Evolutionary conservation across 2,797 vertebrate genomes (phyloP), one percentile per base, ranked within the genome.

Genomic region (Pteronotus mesoamericanus): DNA sequence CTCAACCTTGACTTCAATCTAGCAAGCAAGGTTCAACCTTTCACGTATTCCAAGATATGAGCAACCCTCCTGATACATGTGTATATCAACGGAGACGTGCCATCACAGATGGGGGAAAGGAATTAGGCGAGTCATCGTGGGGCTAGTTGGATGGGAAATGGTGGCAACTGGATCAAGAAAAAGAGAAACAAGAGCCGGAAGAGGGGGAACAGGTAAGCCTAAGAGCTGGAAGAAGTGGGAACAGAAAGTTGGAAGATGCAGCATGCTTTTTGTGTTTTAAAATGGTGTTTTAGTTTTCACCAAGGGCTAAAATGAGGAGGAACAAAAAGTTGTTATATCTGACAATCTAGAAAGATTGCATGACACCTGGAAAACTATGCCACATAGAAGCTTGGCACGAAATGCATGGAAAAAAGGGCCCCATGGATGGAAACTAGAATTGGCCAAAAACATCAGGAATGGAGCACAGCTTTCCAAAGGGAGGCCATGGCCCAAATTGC

Each of bases 381-480:
- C 11, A 96, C 95, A 97, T 89, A 90, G 77, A 96, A 98, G 94
- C 77, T 14, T 96, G 86, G 94, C 92, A 97, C 94, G 95, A 97
- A 97, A 82, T 94, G 85, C 85, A 77, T 1, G 96, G 96, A 95
- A 98, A 93, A 94, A 98, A 97, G 6, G 51, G 94, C 89, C 74
- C 95, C 84, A 46, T 71, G 93, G 32, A 87, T 98, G 87, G 96
- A 97, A 89, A 97, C 87, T 90, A 91, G 89, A 97, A 90, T 34
- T 97, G 96, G 71, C 88, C 93, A 94, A 84, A 95, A 96, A 96
- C 95, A 95, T 92, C 96, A 97, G 97, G 96, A 97, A 97, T 93
- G 87, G 94, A 97, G 94, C 98, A 97, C 95, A 97, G 92, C 95
- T 97, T 98, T 96, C 95, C 97, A 92, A 96, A 94, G 89, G 48